Percentiles rank a stretch among this genome's conserved stretches.
phyloP scores from a whole-genome alignment of 2,888 invertebrate genomes.

The Chrysolina haemoptera region DNA sequence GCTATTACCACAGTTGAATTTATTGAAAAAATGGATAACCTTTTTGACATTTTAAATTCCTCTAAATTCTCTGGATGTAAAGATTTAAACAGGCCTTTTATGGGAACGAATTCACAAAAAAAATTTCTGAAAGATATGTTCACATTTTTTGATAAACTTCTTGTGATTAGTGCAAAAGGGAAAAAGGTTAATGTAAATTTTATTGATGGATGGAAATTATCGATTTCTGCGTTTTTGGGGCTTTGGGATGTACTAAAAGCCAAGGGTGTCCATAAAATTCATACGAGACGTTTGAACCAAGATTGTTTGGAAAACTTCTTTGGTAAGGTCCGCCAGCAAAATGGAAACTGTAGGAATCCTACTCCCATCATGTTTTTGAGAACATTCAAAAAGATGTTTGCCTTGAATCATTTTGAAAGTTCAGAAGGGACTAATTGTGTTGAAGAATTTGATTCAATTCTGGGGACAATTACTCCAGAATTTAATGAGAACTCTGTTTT shows the following conservation, averaged over 20 bases:
- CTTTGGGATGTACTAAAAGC: constrained; percentile 38
- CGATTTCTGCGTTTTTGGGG: constrained; percentile 29
- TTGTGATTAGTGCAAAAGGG: constrained; percentile 17
- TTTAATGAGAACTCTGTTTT: no score
- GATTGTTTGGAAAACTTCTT: constrained; percentile 43
- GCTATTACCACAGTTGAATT: constrained; percentile 36
- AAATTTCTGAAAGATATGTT: constrained; percentile 33
- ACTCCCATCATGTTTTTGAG: no score
- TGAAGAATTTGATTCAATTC: no score
- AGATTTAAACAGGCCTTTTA: constrained; percentile 30
- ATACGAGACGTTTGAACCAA: constrained; percentile 48
- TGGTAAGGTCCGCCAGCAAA: no score
- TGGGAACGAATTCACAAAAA: constrained; percentile 34
- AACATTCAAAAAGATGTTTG: no score
- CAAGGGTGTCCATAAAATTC: constrained; percentile 36
- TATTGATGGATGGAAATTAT: constrained; percentile 36
- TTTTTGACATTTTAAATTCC: constrained; percentile 48
- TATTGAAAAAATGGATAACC: constrained; percentile 38
- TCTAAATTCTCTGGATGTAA: constrained; percentile 16
- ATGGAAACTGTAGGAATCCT: no score
- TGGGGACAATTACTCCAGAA: no score
- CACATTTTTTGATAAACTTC: neutral
- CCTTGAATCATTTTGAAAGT: no score
- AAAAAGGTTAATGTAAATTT: constrained; percentile 39
- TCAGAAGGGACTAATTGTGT: no score